Percentiles rank a stretch among this genome's conserved stretches.
These are phyloP conservation scores for Microcebus ravelobensis DNA, from an alignment of 2,113 vertebrate genomes.

Conservation along the genomic window DNA sequence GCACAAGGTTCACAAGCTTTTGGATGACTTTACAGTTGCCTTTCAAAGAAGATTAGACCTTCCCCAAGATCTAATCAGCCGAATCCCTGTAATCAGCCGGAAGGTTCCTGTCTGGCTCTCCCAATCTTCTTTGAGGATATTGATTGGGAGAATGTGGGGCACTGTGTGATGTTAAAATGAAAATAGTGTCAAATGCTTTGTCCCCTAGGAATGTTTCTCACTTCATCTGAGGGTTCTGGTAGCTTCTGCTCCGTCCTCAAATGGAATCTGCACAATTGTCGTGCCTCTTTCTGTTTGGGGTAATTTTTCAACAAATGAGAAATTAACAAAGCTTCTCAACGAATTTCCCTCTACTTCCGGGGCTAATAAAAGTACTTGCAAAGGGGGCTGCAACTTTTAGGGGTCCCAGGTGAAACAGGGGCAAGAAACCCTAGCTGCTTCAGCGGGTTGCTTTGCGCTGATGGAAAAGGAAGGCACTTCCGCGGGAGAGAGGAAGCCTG, in stretches of 20 bases:
- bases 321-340: slow-evolving; percentile 49
- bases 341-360: not conserved
- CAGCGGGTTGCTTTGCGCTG: not conserved
- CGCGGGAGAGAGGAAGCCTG: not conserved
- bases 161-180: not conserved
- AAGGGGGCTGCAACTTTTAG: not conserved
- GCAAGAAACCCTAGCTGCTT: not conserved
- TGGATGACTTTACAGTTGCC: not conserved
- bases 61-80: not conserved
- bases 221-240: not conserved
- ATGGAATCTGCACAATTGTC: slow-evolving; percentile 21
- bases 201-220: not conserved
- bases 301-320: slow-evolving; percentile 46
- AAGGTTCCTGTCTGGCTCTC: not conserved
- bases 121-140: not conserved
- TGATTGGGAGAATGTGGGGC: not conserved
- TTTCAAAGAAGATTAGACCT: not conserved
- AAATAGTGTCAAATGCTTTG: not conserved
- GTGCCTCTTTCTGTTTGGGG: not conserved
- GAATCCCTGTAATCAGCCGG: not conserved
- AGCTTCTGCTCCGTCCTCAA: slow-evolving; percentile 60
- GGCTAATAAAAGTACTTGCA: slow-evolving; percentile 16
- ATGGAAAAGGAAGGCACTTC: not conserved
- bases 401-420: not conserved
- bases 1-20: not conserved